A percentile compares a stretch with the other conserved stretches of the same genome.
phyloP scores from a whole-genome alignment of 92 coral and sea anemone genomes.

The Palythoa heliodiscus region DNA sequence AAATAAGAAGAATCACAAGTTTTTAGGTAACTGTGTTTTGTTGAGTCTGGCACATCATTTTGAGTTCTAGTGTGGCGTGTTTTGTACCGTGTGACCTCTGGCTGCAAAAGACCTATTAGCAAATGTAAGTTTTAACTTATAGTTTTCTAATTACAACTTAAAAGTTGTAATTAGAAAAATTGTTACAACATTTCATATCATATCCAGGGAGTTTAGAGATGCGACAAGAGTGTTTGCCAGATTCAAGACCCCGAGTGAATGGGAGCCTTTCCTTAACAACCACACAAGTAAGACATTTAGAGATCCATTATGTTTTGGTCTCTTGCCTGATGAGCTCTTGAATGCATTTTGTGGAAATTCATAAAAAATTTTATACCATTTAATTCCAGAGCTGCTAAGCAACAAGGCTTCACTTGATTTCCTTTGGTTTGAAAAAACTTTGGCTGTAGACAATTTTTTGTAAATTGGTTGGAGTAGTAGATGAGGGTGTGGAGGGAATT shows the following conservation, averaged over 20 bases:
- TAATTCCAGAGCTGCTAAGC: too few relatives aligned
- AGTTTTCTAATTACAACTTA: too few relatives aligned
- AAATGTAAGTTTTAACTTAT: too few relatives aligned
- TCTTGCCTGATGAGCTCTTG: neutral
- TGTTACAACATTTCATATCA: neutral
- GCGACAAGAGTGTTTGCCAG: slow-evolving; percentile 93
- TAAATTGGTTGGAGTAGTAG: neutral
- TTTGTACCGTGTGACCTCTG: too few relatives aligned
- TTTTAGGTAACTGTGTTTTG: too few relatives aligned
- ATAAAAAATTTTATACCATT: neutral
- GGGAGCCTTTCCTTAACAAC: slow-evolving; percentile 91
- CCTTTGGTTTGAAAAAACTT: neutral
- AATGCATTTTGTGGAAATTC: neutral
- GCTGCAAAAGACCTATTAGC: too few relatives aligned
- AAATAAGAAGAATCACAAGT: too few relatives aligned
- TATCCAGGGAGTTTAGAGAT: slow-evolving; percentile 89
- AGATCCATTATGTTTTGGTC: neutral
- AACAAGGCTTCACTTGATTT: neutral
- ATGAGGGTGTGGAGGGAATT: neutral
- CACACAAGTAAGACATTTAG: slow-evolving; percentile 70
- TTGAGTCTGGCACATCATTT: too few relatives aligned
- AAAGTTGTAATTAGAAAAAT: too few relatives aligned
- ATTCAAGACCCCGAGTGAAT: slow-evolving; percentile 81
- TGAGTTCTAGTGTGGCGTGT: too few relatives aligned
- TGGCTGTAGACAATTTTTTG: neutral